Conservation (phyloP, 2,888 invertebrate genomes). For the Petrophora chlorosata region DNA sequence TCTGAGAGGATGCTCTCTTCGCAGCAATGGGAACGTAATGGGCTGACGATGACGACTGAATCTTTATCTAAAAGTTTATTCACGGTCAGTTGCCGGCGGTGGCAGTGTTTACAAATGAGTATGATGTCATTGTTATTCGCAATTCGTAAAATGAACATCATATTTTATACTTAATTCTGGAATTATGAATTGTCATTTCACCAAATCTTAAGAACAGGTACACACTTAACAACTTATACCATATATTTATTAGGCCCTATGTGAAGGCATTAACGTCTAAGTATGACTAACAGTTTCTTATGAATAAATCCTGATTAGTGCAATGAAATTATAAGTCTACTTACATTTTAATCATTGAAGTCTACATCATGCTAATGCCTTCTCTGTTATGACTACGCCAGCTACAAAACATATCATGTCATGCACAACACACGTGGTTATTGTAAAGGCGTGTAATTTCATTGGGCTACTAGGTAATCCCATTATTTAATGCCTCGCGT, state of each 20-base stretch:
- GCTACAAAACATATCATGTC: conserved; percentile 1
- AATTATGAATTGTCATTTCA: not conserved
- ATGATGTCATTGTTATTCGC: conserved; percentile 48
- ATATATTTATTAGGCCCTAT: no score
- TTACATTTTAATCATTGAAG: conserved; percentile 2
- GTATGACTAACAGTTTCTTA: no score
- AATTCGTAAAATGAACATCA: conserved; percentile 23
- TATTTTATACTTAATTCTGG: conserved; percentile 6
- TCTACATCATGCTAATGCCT: conserved; percentile 2
- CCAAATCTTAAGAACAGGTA: no score
- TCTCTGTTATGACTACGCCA: conserved; percentile 5
- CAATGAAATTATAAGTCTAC: no score
- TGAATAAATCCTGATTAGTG: no score
- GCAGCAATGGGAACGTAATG: no score
- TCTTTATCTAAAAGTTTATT: conserved; percentile 14
- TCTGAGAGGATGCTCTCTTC: no score
- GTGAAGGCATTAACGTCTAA: no score
- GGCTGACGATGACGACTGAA: conserved; percentile 16
- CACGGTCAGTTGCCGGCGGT: conserved; percentile 30
- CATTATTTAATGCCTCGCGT: conserved; percentile 37
- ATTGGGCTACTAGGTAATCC: conserved; percentile 33
- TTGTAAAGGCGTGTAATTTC: conserved; percentile 11
- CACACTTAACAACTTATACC: no score
- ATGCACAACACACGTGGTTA: not conserved
- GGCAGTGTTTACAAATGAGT: conserved; percentile 41